phyloP scores from a whole-genome alignment of 2,113 vertebrate genomes.

The Archocentrus centrarchus region DNA sequence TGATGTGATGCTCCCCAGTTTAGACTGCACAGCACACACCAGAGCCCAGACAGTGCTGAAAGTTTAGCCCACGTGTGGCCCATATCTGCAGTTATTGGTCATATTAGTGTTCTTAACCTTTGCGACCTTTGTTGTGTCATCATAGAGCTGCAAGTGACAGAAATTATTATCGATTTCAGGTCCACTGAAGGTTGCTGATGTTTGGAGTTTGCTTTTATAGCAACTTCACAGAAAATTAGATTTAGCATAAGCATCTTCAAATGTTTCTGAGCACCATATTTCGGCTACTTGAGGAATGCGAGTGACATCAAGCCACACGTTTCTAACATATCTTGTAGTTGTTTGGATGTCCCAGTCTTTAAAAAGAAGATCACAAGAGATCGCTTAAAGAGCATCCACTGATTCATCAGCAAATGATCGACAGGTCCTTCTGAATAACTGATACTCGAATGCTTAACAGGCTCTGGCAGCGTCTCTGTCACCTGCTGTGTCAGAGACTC shows the following conservation, averaged over 20 bases:
- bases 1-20: neutral
- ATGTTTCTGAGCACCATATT: neutral
- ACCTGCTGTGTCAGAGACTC: conserved; percentile 39
- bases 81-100: neutral
- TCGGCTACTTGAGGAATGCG: neutral
- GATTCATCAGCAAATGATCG: conserved; percentile 18
- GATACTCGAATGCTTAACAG: conserved; percentile 26
- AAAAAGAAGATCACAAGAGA: neutral
- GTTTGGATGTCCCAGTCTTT: neutral
- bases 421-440: conserved; percentile 18
- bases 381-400: neutral
- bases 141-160: neutral
- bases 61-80: neutral
- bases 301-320: neutral
- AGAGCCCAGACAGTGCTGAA: neutral
- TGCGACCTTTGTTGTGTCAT: neutral
- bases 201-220: neutral
- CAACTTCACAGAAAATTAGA: neutral
- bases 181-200: neutral
- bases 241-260: neutral
- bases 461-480: conserved; percentile 32
- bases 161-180: neutral
- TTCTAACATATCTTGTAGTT: neutral
- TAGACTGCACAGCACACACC: too few species aligned
- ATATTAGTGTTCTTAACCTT: neutral